These are phyloP conservation scores for Teleogryllus occipitalis DNA, from an alignment of 1,140 invertebrate genomes.

Conservation along the genomic window DNA sequence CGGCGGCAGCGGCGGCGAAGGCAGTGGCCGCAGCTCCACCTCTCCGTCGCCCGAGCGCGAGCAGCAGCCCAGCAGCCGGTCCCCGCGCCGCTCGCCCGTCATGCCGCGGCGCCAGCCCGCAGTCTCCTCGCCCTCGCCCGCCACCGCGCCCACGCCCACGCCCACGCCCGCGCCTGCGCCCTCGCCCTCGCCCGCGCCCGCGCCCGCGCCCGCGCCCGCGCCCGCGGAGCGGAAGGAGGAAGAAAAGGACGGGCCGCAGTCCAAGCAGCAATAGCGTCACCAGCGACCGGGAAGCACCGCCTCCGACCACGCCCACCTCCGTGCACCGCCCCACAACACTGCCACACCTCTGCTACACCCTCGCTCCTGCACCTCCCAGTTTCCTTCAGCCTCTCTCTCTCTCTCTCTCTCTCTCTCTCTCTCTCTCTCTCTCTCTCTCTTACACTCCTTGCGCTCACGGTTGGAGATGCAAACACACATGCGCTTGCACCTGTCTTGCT, in stretches of 20 bases:
- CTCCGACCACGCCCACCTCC: neutral
- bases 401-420: no score
- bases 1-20: constrained; percentile 43
- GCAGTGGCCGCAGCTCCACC: constrained; percentile 41
- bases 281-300: no score
- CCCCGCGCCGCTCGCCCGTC: constrained; percentile 32
- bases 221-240: no score
- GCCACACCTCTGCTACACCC: no score
- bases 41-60: constrained; percentile 47
- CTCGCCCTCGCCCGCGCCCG: no score
- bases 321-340: neutral
- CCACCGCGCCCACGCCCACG: constrained; percentile 23
- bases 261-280: neutral
- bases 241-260: neutral
- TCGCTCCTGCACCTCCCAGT: no score
- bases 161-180: neutral
- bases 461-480: no score
- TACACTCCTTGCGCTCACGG: no score
- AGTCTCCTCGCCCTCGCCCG: neutral
- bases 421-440: no score
- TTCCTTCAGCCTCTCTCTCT: no score
- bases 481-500: no score
- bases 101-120: constrained; percentile 20
- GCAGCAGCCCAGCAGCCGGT: constrained; percentile 26
- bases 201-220: neutral